Percentiles rank a stretch among this genome's conserved stretches.
Conservation (phyloP, 2,888 invertebrate species). For the Temnothorax unifasciatus region DNA sequence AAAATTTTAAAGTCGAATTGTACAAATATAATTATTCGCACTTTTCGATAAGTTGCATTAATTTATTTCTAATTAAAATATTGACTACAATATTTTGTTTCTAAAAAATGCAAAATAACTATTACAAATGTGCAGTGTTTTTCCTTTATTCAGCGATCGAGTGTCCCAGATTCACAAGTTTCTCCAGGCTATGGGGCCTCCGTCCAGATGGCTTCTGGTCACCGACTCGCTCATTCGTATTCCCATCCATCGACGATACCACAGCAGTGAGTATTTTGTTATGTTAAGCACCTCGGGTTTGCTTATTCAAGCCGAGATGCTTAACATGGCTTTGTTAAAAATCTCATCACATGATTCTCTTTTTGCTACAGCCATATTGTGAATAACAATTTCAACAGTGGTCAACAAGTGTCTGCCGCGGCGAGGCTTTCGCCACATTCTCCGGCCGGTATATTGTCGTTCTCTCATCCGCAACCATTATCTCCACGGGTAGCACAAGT, state of each 20-base stretch:
- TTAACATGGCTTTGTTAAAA: not conserved
- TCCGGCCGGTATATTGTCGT: constrained; percentile 84
- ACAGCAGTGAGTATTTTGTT: constrained; percentile 81
- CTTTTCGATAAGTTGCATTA: not conserved
- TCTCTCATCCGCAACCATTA: constrained; percentile 87
- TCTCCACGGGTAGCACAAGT: constrained; percentile 88
- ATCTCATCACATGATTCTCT: not conserved
- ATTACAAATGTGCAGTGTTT: not conserved
- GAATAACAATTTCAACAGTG: constrained; percentile 86
- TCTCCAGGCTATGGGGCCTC: constrained; percentile 89
- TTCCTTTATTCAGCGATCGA: constrained; percentile 85
- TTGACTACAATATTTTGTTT: not conserved
- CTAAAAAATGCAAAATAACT: not conserved
- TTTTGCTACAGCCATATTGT: constrained; percentile 79
- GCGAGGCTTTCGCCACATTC: constrained; percentile 88
- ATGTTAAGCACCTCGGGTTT: not conserved
- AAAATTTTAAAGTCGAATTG: not conserved
- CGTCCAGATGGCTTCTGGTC: constrained; percentile 86
- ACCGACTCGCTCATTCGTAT: constrained; percentile 85
- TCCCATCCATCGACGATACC: constrained; percentile 84
- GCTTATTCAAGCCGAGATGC: not conserved
- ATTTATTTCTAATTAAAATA: not conserved
- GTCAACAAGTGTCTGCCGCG: constrained; percentile 85
- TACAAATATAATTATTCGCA: not conserved
- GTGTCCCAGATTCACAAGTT: constrained; percentile 88